Evolutionary conservation across 2,888 invertebrate genomes (phyloP).

Genomic region (Subacronicta megacephala): DNA sequence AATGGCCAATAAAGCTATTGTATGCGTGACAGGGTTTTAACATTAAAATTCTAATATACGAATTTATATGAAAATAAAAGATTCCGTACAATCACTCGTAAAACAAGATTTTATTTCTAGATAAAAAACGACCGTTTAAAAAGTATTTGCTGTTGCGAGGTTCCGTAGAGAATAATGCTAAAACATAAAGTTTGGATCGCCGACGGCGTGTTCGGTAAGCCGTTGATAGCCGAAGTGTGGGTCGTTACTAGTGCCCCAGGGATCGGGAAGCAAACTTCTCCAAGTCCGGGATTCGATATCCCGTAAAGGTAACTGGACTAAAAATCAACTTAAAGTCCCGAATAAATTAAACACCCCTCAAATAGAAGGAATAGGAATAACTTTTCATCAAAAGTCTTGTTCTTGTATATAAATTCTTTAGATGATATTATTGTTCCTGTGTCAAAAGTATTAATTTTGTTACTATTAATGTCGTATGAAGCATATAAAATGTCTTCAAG

Average conservation of each 20-base stretch:
- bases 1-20: constrained; percentile 47
- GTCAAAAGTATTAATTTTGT: no score
- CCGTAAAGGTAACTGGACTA: constrained; percentile 16
- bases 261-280: constrained; percentile 16
- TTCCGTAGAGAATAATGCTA: constrained; percentile 6
- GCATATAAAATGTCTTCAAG: no score
- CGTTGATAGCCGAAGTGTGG: constrained; percentile 27
- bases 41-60: constrained; percentile 40
- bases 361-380: constrained; percentile 24
- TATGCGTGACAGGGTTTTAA: constrained; percentile 28
- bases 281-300: constrained; percentile 29
- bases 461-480: no score
- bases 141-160: constrained; percentile 1
- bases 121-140: constrained; percentile 35
- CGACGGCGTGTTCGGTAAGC: constrained; percentile 27
- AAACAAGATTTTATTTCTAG: constrained; percentile 41
- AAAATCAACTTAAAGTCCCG: constrained; percentile 19
- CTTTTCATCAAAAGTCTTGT: no score
- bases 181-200: constrained; percentile 21
- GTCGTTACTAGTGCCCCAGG: constrained; percentile 12
- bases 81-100: constrained; percentile 23
- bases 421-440: no score
- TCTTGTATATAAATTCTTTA: no score
- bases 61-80: constrained; percentile 38
- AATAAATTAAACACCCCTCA: constrained; percentile 17